These are phyloP conservation scores for Engraulis encrasicolus DNA, from an alignment of 2,113 vertebrate species.

Conservation along the genomic window DNA sequence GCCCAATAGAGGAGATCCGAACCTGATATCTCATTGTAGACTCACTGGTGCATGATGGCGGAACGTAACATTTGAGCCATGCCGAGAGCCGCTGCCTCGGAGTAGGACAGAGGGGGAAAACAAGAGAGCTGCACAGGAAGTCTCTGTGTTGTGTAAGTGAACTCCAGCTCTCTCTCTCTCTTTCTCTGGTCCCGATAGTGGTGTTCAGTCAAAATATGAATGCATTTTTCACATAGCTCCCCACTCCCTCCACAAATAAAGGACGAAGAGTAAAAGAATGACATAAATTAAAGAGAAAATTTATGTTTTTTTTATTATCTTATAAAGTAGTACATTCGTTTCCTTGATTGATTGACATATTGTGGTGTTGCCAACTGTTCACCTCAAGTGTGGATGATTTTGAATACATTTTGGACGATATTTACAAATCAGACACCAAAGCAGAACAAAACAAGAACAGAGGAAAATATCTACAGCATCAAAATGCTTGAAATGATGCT, in stretches of 20 bases:
- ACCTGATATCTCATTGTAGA: slow-evolving; percentile 45
- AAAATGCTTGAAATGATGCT: not conserved
- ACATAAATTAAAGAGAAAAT: not conserved
- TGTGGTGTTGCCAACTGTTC: not conserved
- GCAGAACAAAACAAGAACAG: slow-evolving; percentile 14
- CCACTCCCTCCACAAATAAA: too few species aligned
- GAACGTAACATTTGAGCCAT: slow-evolving; percentile 27
- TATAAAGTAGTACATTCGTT: not conserved
- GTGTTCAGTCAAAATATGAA: not conserved
- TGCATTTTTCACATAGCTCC: not conserved
- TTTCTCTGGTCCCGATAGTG: not conserved
- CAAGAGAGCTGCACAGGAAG: not conserved
- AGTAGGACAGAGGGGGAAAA: not conserved
- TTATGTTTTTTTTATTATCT: not conserved
- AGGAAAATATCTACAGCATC: not conserved
- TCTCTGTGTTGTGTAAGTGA: not conserved
- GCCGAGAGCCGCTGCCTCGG: not conserved
- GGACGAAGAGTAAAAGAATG: slow-evolving; percentile 26
- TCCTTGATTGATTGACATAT: not conserved
- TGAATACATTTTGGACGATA: not conserved
- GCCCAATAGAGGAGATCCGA: slow-evolving; percentile 30
- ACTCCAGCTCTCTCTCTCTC: not conserved
- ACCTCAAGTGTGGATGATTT: not conserved
- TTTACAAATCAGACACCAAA: not conserved
- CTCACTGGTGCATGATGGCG: slow-evolving; percentile 33